phyloP scores from a whole-genome alignment of 2,888 invertebrate species.

The Liposcelis brunnea region DNA sequence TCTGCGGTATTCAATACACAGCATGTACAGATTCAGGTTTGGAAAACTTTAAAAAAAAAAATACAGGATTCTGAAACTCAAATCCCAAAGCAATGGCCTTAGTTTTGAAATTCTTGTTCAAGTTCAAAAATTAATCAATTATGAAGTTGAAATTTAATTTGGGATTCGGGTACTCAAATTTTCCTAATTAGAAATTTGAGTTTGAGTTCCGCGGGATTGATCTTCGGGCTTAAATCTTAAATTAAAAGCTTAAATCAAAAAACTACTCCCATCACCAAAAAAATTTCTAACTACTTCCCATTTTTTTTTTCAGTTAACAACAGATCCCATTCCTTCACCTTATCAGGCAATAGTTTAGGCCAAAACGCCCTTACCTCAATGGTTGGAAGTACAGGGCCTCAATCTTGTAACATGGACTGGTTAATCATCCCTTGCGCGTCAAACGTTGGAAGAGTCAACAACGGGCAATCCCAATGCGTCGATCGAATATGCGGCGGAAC shows the following conservation, averaged over 20 bases:
- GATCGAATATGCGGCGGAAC: conserved; percentile 72
- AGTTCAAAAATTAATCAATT: too few species aligned
- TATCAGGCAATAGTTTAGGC: conserved; percentile 58
- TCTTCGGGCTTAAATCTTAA: too few species aligned
- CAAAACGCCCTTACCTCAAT: conserved; percentile 44
- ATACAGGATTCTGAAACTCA: not conserved
- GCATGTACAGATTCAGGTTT: conserved; percentile 53
- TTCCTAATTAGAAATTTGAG: too few species aligned
- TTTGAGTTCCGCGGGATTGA: too few species aligned
- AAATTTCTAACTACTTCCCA: too few species aligned
- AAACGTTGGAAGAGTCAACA: conserved; percentile 40
- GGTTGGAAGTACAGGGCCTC: conserved; percentile 47
- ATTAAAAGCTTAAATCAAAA: too few species aligned
- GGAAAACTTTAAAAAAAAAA: conserved; percentile 11
- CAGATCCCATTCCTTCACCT: conserved; percentile 52
- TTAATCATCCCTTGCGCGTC: conserved; percentile 59
- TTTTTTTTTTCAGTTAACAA: conserved; percentile 46
- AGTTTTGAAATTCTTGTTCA: too few species aligned
- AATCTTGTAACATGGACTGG: conserved; percentile 62
- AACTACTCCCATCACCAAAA: too few species aligned
- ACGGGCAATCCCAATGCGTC: conserved; percentile 45
- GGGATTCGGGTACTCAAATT: too few species aligned
- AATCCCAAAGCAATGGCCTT: too few species aligned
- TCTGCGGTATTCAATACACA: conserved; percentile 71
- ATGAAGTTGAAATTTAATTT: too few species aligned